Evolutionary conservation across 1,140 invertebrate species (phyloP).

Genomic region (Bombus terrestris): DNA sequence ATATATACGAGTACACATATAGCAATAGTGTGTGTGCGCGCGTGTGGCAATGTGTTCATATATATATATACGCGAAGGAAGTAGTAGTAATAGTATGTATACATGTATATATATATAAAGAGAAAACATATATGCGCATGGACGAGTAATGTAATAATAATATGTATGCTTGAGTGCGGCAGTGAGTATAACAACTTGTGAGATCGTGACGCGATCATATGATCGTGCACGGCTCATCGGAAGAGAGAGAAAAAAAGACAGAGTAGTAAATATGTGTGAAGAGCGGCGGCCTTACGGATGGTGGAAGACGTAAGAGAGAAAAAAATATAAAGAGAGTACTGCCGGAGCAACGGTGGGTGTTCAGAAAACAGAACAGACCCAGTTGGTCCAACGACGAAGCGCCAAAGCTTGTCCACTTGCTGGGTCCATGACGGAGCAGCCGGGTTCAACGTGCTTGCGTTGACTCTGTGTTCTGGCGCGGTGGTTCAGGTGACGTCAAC

Average conservation of each 20-base stretch:
- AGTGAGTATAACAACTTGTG: slow-evolving; percentile 82
- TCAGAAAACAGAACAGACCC: slow-evolving; percentile 80
- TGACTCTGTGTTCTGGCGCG: slow-evolving; percentile 9
- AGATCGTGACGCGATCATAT: slow-evolving; percentile 45
- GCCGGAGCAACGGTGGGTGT: slow-evolving; percentile 71
- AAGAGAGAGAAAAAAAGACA: slow-evolving; percentile 58
- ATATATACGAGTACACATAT: slow-evolving; percentile 75
- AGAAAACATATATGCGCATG: slow-evolving; percentile 79
- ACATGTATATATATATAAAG: slow-evolving; percentile 76
- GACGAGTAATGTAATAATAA: slow-evolving; percentile 82
- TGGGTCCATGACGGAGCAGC: slow-evolving; percentile 67
- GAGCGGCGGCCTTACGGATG: slow-evolving; percentile 76
- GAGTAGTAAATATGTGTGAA: slow-evolving; percentile 74
- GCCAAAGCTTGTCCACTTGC: slow-evolving; percentile 75
- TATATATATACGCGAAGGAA: slow-evolving; percentile 71
- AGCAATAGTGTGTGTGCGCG: slow-evolving; percentile 67
- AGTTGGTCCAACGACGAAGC: slow-evolving; percentile 73
- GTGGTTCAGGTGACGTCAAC: not conserved
- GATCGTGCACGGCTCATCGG: slow-evolving; percentile 52
- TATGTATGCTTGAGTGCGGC: slow-evolving; percentile 82
- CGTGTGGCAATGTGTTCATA: slow-evolving; percentile 69
- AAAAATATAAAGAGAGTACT: slow-evolving; percentile 50
- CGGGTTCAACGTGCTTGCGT: slow-evolving; percentile 45
- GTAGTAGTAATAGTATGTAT: slow-evolving; percentile 73
- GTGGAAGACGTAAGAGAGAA: slow-evolving; percentile 73